Conservation (phyloP, 2,113 vertebrate genomes). For the Myiozetetes cayanensis region DNA sequence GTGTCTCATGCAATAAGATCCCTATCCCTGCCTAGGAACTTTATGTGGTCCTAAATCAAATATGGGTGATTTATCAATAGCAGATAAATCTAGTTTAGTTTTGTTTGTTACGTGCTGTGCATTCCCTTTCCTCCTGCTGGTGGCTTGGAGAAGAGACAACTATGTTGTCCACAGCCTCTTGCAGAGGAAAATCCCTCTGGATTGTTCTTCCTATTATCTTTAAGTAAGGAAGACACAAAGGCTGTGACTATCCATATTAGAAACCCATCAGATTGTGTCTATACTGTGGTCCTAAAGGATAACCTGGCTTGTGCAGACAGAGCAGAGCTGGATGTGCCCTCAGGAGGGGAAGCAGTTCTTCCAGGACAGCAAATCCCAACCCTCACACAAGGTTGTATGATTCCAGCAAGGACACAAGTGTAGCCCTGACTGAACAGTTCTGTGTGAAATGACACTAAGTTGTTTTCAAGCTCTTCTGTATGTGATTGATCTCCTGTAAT, state of each 20-base stretch:
- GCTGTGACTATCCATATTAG: not conserved
- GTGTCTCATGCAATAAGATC: not conserved
- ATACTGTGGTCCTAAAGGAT: not conserved
- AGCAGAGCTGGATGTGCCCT: not conserved
- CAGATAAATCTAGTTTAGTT: not conserved
- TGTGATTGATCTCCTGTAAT: conserved; percentile 62
- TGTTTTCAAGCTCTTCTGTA: conserved; percentile 34
- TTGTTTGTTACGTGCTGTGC: not conserved
- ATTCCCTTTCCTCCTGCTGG: not conserved
- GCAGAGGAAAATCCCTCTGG: not conserved
- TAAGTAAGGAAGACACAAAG: not conserved
- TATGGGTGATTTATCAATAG: not conserved
- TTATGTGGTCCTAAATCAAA: not conserved
- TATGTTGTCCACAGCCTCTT: not conserved
- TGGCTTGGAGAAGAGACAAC: not conserved
- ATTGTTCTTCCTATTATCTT: not conserved
- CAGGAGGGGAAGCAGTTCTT: not conserved
- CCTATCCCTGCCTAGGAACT: not conserved
- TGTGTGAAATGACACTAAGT: not conserved
- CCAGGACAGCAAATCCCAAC: not conserved
- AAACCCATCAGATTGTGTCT: not conserved
- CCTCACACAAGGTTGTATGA: not conserved
- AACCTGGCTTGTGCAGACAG: not conserved
- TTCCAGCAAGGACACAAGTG: not conserved
- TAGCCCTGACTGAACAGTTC: conserved; percentile 2